Evolutionary conservation across 2,113 vertebrate species (phyloP), one percentile per base, ranked within the genome.

Genomic region (Colistium nudipinnis): DNA sequence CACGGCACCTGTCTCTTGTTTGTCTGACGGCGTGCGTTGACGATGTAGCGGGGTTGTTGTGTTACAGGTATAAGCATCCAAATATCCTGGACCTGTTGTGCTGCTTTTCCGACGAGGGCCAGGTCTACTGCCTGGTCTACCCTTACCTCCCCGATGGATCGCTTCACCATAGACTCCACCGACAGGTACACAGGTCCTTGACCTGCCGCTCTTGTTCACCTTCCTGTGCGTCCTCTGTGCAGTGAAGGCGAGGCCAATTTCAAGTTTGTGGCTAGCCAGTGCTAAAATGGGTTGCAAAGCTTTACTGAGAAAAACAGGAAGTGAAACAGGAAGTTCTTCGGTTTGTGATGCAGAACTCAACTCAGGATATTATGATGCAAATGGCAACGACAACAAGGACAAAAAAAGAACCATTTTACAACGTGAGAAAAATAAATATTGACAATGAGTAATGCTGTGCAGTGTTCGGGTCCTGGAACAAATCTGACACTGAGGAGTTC

Each of bases 61-160:
- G 62, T 66, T 59, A 10, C 71, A 92, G 85, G 61, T 90, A 90
- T 81, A 82, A 74, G 62, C 91, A 93, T 84, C 78, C 86, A 33
- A 93, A 92, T 67, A 91, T 94, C 41, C 36, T 94, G 62, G 87
- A 93, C 48, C 36, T 89, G 77, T 25, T 81, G 69, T 80, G 87
- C 0, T 93, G 87, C 83, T 91, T 93, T 70, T 91, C 88, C 64
- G 73, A 91, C 16, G 81, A 72, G 4, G 85, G 80, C 24, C 57
- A 47, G n/a, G n/a, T n/a, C 35, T 90, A 92, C 84, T 93, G 86
- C 48, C 83, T 94, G 77, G 87, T 94, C 25, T 91, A 89, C 57
- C 93, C 93, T 0, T 92, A 85, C 72, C 84, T 94, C 59, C 78
- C 65, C 44, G 93, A 92, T 0, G 90, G 94, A 59, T 95, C 93